phyloP scores from a whole-genome alignment of 2,113 vertebrate genomes.

The Ammodytes marinus region DNA sequence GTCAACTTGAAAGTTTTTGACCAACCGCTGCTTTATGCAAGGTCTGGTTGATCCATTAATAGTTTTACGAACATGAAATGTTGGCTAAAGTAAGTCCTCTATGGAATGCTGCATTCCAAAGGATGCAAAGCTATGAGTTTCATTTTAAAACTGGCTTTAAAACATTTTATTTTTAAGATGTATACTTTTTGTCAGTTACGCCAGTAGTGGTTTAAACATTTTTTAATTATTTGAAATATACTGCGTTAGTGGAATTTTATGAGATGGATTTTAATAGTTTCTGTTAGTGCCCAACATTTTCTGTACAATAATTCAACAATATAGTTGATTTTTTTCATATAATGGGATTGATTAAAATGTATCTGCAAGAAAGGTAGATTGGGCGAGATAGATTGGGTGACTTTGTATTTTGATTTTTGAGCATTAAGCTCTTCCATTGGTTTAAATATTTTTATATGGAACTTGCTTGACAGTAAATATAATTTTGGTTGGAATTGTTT shows the following conservation, averaged over 20 bases:
- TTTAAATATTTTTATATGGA: background rate
- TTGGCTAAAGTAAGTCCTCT: background rate
- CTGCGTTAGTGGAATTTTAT: background rate
- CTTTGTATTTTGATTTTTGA: constrained; percentile 3
- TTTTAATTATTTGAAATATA: background rate
- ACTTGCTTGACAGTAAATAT: background rate
- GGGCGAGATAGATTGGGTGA: constrained; percentile 2
- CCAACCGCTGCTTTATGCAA: background rate
- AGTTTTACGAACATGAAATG: background rate
- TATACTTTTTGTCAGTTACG: background rate
- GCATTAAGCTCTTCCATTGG: background rate
- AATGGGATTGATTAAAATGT: background rate
- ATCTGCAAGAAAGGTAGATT: background rate
- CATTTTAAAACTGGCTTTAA: background rate
- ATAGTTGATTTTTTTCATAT: background rate
- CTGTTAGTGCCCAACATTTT: background rate
- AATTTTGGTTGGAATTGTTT: background rate
- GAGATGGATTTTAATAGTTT: constrained; percentile 3
- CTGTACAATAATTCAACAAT: background rate
- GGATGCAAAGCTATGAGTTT: background rate
- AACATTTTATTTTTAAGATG: background rate
- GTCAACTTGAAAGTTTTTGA: background rate
- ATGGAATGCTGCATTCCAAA: background rate
- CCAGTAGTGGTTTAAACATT: background rate
- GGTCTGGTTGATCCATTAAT: background rate